Evolutionary conservation across 2,888 invertebrate species (phyloP).

Genomic region (Oxystoma pomonae): DNA sequence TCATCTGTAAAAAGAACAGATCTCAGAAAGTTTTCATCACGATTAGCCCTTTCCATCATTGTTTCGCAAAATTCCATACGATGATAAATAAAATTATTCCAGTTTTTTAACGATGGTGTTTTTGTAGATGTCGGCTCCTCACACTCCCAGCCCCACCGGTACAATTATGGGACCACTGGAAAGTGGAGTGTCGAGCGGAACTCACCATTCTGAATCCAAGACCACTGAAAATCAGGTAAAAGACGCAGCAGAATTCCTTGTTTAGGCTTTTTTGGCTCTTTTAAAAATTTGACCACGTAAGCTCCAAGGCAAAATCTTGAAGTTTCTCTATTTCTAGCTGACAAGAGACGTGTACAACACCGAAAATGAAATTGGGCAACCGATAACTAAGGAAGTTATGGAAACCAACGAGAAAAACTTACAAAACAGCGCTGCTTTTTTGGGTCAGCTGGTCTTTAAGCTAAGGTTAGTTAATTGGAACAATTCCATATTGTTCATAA

Average conservation of each 20-base stretch:
- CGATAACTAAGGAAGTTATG: slow-evolving; percentile 54
- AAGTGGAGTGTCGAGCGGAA: slow-evolving; percentile 37
- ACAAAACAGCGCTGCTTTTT: slow-evolving; percentile 59
- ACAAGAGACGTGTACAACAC: slow-evolving; percentile 47
- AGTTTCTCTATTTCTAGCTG: slow-evolving; percentile 22
- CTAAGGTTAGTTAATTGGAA: slow-evolving; percentile 55
- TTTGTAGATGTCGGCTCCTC: slow-evolving; percentile 43
- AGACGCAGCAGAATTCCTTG: not conserved
- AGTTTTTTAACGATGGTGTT: no score
- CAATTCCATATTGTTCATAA: slow-evolving; percentile 2
- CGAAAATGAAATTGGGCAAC: slow-evolving; percentile 47
- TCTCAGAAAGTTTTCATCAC: no score
- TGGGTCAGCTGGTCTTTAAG: slow-evolving; percentile 88
- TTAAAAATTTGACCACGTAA: no score
- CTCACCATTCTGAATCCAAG: slow-evolving; percentile 27
- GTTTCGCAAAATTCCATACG: no score
- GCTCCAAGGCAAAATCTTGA: not conserved
- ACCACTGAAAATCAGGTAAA: slow-evolving; percentile 19
- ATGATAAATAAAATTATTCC: no score
- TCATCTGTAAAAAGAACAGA: no score
- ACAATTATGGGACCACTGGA: slow-evolving; percentile 45
- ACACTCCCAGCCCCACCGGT: slow-evolving; percentile 46
- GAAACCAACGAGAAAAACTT: slow-evolving; percentile 58
- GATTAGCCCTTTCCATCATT: no score
- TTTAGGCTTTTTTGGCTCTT: not conserved